Evolutionary conservation across 2,888 invertebrate genomes (phyloP), one percentile per base, ranked within the genome.

Genomic region (Cephus pygmeus): DNA sequence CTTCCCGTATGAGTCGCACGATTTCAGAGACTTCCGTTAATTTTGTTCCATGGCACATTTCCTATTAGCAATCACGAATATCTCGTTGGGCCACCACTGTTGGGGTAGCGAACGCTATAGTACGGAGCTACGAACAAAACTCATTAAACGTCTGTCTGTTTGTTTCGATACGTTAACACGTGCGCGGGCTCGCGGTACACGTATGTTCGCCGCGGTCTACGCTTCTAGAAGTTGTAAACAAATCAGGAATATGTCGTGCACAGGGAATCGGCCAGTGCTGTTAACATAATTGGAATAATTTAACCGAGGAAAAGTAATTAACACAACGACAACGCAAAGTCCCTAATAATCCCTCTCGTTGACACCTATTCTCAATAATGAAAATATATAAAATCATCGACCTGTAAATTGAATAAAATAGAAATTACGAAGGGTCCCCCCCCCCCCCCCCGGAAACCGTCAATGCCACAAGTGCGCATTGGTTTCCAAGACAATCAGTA

Each of bases 141-240:
- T 90, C 88, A 90, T 90, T 90, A 91, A 90, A 89, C 88, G 88
- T 88, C 90, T 89, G 91, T 91, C 90, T 87, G 89, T 88, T 89
- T 86, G 88, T 88, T 90, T 87, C 90, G 88, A 89, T 90, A 89
- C 82, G 31, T 75, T 36, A 73, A 81, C 81, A 78, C 80, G 77
- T 78, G 81, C 79, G 77, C 81, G 73, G 75, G 79, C 76, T 15
- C 23, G 23, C 56, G 23, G 56, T 23, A 56, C 56, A 56, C 56
- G 56, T 56, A 56, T 56, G 56, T 2, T 56, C 56, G 9, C 23
- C 56, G n/a, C 74, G 75, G 73, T 75, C 73, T 78, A 79, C 75
- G 75, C 77, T 31, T 78, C 76, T 79, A 77, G 76, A 83, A 83
- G 79, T 84, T 82, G 81, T 82, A 79, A 81, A 82, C 84, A 80